These are phyloP conservation scores for Epicauta chinensis DNA, from an alignment of 1,140 invertebrate genomes.

Conservation along the genomic window DNA sequence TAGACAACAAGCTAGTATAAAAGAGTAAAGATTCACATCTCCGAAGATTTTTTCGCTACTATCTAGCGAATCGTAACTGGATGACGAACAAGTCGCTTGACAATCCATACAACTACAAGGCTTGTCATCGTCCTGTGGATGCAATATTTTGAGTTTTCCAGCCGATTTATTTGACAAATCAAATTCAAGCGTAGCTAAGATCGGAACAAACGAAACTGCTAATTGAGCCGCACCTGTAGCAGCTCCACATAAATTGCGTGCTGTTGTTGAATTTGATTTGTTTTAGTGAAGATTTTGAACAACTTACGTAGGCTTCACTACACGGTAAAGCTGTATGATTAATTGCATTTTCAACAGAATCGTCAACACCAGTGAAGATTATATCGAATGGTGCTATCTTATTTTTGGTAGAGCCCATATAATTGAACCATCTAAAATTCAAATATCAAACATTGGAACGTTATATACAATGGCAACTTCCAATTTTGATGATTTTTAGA, in stretches of 20 bases:
- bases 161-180: constrained; percentile 45
- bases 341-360: constrained; percentile 45
- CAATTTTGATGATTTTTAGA: no score
- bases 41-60: constrained; percentile 36
- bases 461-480: background rate
- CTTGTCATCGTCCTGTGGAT: no score
- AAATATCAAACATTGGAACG: constrained; percentile 4
- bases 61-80: constrained; percentile 43
- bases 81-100: constrained; percentile 52
- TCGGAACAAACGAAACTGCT: no score
- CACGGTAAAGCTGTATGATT: constrained; percentile 50
- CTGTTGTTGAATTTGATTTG: no score
- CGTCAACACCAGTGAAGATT: constrained; percentile 47
- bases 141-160: no score
- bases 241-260: no score
- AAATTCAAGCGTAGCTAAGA: constrained; percentile 1
- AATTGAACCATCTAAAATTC: constrained; percentile 50
- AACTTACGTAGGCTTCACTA: constrained; percentile 49
- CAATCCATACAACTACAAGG: constrained; percentile 81
- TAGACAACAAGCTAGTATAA: constrained; percentile 40
- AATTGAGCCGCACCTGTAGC: no score
- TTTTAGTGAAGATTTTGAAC: background rate
- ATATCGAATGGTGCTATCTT: constrained; percentile 61
- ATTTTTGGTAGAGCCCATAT: constrained; percentile 53
- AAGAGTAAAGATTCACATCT: constrained; percentile 37